Evolutionary conservation across 2,797 vertebrate genomes (phyloP).

Genomic region (Epinephelus coioides): DNA sequence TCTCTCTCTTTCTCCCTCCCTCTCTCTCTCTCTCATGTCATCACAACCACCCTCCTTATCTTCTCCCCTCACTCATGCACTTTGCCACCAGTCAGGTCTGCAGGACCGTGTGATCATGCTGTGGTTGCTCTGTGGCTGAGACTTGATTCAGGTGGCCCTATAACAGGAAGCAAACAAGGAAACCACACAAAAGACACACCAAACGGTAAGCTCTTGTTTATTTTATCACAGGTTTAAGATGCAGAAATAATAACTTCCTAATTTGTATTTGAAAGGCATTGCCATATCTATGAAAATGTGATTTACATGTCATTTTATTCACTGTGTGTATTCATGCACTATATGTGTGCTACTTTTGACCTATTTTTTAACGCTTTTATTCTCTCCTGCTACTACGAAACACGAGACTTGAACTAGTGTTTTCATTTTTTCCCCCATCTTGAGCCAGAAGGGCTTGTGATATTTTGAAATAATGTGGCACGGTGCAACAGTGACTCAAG

Average conservation of each 20-base stretch:
- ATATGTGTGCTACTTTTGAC: constrained; percentile 1
- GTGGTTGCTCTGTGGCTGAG: constrained; percentile 11
- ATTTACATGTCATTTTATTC: neutral
- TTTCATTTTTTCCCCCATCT: neutral
- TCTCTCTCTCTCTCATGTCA: constrained; percentile 33
- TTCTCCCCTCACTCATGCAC: constrained; percentile 37
- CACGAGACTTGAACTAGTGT: neutral
- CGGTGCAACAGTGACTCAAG: constrained; percentile 34
- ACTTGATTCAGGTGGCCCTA: neutral
- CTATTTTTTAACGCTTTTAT: neutral
- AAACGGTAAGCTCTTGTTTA: constrained; percentile 57
- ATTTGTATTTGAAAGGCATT: neutral
- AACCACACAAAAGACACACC: neutral
- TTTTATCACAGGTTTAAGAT: neutral
- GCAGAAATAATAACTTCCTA: neutral
- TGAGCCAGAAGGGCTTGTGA: neutral
- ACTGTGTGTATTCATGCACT: neutral
- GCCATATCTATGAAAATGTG: too few relatives aligned
- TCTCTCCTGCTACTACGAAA: neutral
- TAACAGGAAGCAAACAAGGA: neutral
- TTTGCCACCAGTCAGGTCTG: constrained; percentile 33
- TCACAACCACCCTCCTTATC: constrained; percentile 48
- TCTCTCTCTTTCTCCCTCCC: constrained; percentile 3
- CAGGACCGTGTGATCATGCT: constrained; percentile 16
- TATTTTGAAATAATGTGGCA: constrained; percentile 49